Conservation (phyloP, 2,113 vertebrate genomes). For the Semnornis frantzii region DNA sequence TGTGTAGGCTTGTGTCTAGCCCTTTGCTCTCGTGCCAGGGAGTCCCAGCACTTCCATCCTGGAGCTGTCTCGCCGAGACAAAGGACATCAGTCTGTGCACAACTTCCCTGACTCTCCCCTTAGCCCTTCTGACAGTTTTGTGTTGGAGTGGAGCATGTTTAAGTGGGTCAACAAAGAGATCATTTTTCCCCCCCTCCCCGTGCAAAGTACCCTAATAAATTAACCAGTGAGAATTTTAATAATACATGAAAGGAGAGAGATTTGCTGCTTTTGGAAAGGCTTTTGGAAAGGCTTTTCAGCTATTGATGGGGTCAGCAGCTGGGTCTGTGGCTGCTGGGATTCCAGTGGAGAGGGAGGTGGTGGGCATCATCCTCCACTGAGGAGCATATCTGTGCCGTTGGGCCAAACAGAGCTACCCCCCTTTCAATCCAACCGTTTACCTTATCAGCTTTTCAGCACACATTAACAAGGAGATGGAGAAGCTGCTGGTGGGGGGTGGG, state of each 20-base stretch:
- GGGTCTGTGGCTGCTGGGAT: not conserved
- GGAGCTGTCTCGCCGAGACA: conserved; percentile 45
- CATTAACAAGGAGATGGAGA: not conserved
- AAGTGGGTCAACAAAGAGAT: conserved; percentile 49
- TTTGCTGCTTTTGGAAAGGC: conserved; percentile 30
- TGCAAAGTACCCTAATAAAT: conserved; percentile 56
- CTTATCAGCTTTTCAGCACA: not conserved
- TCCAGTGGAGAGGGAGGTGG: not conserved
- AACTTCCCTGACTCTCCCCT: conserved; percentile 3
- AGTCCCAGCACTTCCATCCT: conserved; percentile 51
- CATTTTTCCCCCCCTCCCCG: conserved; percentile 35
- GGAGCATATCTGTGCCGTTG: accelerated
- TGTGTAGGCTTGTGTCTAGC: conserved; percentile 55
- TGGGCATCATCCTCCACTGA: not conserved
- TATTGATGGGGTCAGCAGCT: not conserved
- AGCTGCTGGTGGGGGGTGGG: not conserved
- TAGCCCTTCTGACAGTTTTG: conserved; percentile 5
- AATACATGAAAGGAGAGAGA: conserved; percentile 47
- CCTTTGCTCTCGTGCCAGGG: conserved; percentile 68
- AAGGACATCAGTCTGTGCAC: conserved; percentile 36
- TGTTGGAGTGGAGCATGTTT: conserved; percentile 24
- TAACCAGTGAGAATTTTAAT: conserved; percentile 59
- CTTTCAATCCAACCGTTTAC: not conserved
- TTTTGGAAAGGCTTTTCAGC: conserved; percentile 59
- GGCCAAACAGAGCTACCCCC: not conserved